Conservation (phyloP, 2,888 invertebrate species). For the Clistopyga incitator region DNA sequence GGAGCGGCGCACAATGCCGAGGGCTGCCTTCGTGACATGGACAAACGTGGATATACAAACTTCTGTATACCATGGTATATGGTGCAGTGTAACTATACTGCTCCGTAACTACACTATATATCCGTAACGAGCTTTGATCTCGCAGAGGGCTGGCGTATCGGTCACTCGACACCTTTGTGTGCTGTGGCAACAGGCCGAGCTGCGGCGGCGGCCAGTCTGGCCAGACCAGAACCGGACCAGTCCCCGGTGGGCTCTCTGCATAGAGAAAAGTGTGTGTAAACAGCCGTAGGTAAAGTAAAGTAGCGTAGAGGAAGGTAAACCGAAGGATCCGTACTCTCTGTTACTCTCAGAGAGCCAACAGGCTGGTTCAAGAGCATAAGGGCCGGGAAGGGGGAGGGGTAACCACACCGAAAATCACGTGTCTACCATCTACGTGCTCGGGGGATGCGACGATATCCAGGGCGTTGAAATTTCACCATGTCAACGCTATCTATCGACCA, state of each 20-base stretch:
- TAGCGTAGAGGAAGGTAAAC: constrained; percentile 62
- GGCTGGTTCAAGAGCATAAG: constrained; percentile 19
- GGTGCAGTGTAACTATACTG: not conserved
- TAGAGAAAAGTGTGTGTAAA: constrained; percentile 71
- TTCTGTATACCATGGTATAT: constrained; percentile 26
- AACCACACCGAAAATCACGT: constrained; percentile 19
- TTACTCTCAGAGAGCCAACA: constrained; percentile 64
- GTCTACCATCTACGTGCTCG: not conserved
- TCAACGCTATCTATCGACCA: no score
- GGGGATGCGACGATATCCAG: no score
- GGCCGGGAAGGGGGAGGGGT: not conserved
- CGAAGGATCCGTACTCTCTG: constrained; percentile 42
- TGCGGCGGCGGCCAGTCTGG: constrained; percentile 45
- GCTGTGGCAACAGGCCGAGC: constrained; percentile 66
- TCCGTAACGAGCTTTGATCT: constrained; percentile 78
- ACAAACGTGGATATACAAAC: constrained; percentile 45
- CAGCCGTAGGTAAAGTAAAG: constrained; percentile 67
- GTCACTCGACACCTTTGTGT: constrained; percentile 77
- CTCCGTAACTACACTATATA: constrained; percentile 31
- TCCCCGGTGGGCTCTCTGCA: constrained; percentile 27
- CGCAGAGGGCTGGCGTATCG: constrained; percentile 73
- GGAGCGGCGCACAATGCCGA: constrained; percentile 4
- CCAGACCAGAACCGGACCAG: constrained; percentile 49
- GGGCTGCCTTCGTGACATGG: constrained; percentile 33
- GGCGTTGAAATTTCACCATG: no score